A percentile compares a stretch with the other conserved stretches of the same genome.
Evolutionary conservation across 2,797 vertebrate genomes (phyloP).

Genomic region (Atherinosoma microstoma): DNA sequence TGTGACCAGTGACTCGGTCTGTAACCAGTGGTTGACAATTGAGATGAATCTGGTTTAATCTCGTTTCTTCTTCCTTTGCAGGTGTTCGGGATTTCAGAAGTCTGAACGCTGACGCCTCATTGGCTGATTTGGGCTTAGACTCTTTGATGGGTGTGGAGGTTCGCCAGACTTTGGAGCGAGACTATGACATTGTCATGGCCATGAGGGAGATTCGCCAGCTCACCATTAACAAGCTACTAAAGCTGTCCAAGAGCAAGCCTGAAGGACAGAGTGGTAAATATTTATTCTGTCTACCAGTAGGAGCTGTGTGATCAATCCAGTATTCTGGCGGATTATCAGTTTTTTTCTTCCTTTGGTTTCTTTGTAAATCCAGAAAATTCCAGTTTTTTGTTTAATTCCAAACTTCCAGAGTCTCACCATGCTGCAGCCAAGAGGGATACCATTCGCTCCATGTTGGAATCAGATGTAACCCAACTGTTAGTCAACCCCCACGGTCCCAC

Average conservation of each 20-base stretch:
- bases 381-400: constrained; percentile 11
- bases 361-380: not conserved
- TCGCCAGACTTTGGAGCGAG: constrained; percentile 92
- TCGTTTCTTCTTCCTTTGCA: constrained; percentile 46
- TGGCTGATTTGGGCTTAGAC: constrained; percentile 95
- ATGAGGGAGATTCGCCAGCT: constrained; percentile 94
- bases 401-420: constrained; percentile 72
- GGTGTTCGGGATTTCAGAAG: constrained; percentile 90
- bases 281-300: too few species aligned
- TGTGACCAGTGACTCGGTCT: not conserved
- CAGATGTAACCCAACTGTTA: constrained; percentile 86
- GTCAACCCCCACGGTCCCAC: constrained; percentile 91
- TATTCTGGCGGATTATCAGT: too few species aligned
- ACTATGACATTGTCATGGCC: constrained; percentile 91
- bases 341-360: too few species aligned
- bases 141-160: constrained; percentile 98
- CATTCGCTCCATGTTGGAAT: constrained; percentile 65
- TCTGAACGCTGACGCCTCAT: constrained; percentile 87
- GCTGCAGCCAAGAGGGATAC: constrained; percentile 56
- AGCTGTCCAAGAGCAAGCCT: constrained; percentile 82
- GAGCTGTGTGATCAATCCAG: too few species aligned
- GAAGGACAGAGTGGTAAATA: constrained; percentile 73
- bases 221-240: constrained; percentile 89
- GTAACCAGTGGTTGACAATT: not conserved
- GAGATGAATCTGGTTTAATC: not conserved